A percentile compares a stretch with the other conserved stretches of the same genome.
phyloP scores from a whole-genome alignment of 2,113 vertebrate genomes.

The Lepus europaeus region DNA sequence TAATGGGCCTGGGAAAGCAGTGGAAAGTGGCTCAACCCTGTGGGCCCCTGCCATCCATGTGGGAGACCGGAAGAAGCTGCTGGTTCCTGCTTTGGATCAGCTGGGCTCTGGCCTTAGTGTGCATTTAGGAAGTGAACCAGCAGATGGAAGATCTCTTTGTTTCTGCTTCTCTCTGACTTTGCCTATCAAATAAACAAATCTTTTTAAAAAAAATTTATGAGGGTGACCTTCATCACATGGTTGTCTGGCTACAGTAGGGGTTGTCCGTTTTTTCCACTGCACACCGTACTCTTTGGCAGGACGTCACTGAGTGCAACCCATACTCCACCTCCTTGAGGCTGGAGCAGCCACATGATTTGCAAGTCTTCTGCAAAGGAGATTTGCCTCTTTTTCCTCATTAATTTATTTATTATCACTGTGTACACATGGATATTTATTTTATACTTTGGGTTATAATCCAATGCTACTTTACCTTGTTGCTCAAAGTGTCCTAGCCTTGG shows the following conservation, averaged over 20 bases:
- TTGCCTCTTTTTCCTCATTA: not conserved
- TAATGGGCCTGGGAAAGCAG: too few species aligned
- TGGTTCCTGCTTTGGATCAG: too few species aligned
- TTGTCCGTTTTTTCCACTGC: not conserved
- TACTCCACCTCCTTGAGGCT: not conserved
- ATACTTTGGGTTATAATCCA: conserved; percentile 22
- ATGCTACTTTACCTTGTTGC: not conserved
- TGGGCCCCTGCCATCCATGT: too few species aligned
- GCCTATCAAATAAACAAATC: too few species aligned
- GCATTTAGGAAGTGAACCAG: too few species aligned
- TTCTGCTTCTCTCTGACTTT: too few species aligned
- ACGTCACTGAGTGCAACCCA: not conserved
- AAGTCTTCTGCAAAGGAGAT: not conserved
- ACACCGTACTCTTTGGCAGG: not conserved
- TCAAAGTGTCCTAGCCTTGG: not conserved
- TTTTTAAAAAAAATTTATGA: not conserved
- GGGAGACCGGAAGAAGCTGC: too few species aligned
- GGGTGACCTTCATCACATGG: not conserved
- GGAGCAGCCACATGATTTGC: not conserved
- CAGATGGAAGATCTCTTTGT: too few species aligned
- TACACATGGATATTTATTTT: not conserved
- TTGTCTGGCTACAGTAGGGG: not conserved
- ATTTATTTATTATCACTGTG: not conserved
- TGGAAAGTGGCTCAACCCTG: too few species aligned
- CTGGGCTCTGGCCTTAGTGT: too few species aligned